Conservation (phyloP, 2,113 vertebrate species). For the Microcebus jonahi region DNA sequence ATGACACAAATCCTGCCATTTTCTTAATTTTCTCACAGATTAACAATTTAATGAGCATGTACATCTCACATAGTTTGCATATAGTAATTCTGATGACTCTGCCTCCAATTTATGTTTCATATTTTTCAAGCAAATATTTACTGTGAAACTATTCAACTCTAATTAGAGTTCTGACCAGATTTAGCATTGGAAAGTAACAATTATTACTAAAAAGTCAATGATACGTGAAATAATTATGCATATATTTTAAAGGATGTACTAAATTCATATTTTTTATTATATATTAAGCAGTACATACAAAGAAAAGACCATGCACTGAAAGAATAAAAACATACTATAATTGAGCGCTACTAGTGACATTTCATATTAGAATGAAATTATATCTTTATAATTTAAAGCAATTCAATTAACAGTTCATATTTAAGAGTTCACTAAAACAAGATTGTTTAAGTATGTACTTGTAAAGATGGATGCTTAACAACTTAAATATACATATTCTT, state of each 20-base stretch:
- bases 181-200: not conserved
- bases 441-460: not conserved
- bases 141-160: not conserved
- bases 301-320: not conserved
- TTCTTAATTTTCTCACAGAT: slow-evolving; percentile 7
- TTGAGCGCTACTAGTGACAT: not conserved
- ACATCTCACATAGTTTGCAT: not conserved
- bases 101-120: not conserved
- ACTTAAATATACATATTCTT: not conserved
- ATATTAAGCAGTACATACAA: not conserved
- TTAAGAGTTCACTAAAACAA: not conserved
- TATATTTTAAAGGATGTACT: not conserved
- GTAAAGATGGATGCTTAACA: slow-evolving; percentile 7
- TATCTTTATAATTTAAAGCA: slow-evolving; percentile 26
- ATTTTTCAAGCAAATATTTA: slow-evolving; percentile 57
- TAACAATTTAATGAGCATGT: not conserved
- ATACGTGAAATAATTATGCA: slow-evolving; percentile 5
- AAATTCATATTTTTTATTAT: not conserved
- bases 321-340: not conserved
- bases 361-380: slow-evolving; percentile 2
- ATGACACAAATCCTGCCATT: slow-evolving; percentile 19
- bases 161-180: not conserved
- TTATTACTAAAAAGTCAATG: slow-evolving; percentile 1
- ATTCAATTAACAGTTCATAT: slow-evolving; percentile 5
- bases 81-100: not conserved